Evolutionary conservation across 1,140 invertebrate species (phyloP).

Genomic region (Zaprionus capensis): DNA sequence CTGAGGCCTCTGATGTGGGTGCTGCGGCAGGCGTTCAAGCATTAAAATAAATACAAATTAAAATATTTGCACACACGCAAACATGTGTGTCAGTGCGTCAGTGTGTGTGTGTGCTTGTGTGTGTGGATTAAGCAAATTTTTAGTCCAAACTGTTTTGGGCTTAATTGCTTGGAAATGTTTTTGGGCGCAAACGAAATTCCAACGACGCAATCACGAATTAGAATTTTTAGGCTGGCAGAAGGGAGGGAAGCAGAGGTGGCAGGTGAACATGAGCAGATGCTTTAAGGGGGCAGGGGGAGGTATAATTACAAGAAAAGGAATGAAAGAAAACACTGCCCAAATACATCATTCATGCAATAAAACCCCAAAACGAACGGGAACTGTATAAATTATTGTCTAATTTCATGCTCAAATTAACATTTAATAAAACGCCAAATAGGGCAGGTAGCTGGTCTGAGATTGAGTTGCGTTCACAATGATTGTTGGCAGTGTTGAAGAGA

Average conservation of each 20-base stretch:
- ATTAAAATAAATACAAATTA: constrained; percentile 82
- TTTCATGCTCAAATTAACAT: constrained; percentile 78
- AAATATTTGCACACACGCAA: constrained; percentile 60
- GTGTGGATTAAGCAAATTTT: constrained; percentile 37
- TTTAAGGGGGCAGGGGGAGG: not conserved
- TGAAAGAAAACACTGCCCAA: not conserved
- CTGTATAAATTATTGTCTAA: constrained; percentile 76
- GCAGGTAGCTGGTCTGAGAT: not conserved
- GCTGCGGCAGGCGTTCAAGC: constrained; percentile 64
- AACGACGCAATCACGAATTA: constrained; percentile 40
- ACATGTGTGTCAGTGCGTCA: too few species aligned
- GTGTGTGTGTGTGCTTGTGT: constrained; percentile 14
- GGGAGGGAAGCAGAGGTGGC: not conserved
- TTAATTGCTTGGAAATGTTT: constrained; percentile 72
- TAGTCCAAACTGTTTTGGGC: constrained; percentile 62
- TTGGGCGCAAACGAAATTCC: constrained; percentile 31
- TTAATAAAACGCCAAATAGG: constrained; percentile 53
- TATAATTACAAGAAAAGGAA: not conserved
- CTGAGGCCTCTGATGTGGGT: constrained; percentile 56
- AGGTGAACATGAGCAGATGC: not conserved
- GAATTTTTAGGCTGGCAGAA: constrained; percentile 22
- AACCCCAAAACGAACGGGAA: constrained; percentile 20
- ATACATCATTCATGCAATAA: constrained; percentile 57
- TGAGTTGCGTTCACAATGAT: constrained; percentile 9
- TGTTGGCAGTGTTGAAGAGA: too few species aligned